Conservation (phyloP, 1,140 invertebrate species). For the Neodiprion lecontei region DNA sequence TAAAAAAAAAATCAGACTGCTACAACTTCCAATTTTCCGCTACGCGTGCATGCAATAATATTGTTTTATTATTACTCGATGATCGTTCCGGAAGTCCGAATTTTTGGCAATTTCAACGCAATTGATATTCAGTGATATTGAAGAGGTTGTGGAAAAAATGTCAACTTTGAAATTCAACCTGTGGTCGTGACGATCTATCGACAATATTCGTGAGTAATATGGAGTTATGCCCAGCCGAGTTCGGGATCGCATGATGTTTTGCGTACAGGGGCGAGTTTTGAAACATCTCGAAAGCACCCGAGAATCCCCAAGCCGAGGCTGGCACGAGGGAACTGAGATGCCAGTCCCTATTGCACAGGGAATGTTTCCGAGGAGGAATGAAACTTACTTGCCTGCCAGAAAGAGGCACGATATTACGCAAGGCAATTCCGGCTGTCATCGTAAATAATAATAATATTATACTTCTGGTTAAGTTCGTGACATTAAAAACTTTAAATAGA, state of each 20-base stretch:
- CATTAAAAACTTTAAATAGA: slow-evolving; percentile 1
- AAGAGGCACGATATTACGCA: slow-evolving; percentile 4
- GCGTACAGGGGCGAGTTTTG: neutral
- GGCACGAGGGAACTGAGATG: neutral
- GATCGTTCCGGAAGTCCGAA: no score
- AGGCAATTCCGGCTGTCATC: slow-evolving; percentile 1
- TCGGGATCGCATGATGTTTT: neutral
- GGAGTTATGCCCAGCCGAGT: no score
- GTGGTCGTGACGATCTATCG: no score
- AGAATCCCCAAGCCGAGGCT: neutral
- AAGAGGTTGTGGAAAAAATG: no score
- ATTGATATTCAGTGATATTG: no score
- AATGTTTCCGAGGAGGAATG: neutral
- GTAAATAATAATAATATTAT: neutral
- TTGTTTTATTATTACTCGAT: no score
- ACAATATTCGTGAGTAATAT: no score
- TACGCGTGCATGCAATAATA: no score
- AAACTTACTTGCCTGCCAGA: neutral
- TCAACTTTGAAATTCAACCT: no score
- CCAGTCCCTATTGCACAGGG: neutral
- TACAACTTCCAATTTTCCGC: no score
- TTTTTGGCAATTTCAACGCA: no score
- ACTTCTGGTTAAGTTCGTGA: neutral
- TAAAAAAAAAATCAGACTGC: no score
- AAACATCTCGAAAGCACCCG: neutral